These are phyloP conservation scores for Stylophora pistillata DNA, from an alignment of 64 coral and sea anemone species.

Conservation along the genomic window DNA sequence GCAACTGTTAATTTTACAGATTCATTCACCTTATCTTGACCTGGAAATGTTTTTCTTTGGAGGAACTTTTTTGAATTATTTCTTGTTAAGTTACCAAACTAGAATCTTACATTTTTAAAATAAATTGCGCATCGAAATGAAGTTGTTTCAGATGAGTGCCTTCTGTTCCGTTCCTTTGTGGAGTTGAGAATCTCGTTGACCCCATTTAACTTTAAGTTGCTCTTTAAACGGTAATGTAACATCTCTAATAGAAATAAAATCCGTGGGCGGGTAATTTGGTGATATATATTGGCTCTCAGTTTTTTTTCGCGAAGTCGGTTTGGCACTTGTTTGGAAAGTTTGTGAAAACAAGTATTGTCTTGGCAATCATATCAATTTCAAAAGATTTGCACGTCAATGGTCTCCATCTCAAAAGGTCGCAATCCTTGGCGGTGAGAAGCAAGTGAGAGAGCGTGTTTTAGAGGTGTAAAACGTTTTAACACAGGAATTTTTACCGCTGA, in stretches of 20 bases:
- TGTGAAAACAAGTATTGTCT: background rate
- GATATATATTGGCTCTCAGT: background rate
- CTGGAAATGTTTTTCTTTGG: background rate
- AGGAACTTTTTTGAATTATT: background rate
- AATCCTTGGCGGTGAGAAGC: background rate
- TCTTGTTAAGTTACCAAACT: background rate
- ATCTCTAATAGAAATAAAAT: background rate
- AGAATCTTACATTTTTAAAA: background rate
- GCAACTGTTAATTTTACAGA: too few species aligned
- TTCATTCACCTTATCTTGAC: too few species aligned
- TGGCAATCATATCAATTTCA: background rate
- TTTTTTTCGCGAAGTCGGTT: background rate
- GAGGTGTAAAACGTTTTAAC: too few species aligned
- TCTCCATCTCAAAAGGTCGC: background rate
- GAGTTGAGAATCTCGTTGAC: background rate
- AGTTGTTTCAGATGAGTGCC: background rate
- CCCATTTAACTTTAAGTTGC: background rate
- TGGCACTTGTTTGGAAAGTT: background rate
- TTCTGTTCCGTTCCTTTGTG: constrained; percentile 10
- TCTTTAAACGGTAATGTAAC: background rate
- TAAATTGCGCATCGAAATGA: background rate
- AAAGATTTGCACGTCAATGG: too few species aligned
- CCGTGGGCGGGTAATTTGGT: background rate
- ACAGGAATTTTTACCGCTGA: too few species aligned
- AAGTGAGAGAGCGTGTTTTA: too few species aligned